A percentile compares a stretch with the other conserved stretches of the same genome.
Conservation (phyloP, 2,888 invertebrate species). For the Acronicta leporina region DNA sequence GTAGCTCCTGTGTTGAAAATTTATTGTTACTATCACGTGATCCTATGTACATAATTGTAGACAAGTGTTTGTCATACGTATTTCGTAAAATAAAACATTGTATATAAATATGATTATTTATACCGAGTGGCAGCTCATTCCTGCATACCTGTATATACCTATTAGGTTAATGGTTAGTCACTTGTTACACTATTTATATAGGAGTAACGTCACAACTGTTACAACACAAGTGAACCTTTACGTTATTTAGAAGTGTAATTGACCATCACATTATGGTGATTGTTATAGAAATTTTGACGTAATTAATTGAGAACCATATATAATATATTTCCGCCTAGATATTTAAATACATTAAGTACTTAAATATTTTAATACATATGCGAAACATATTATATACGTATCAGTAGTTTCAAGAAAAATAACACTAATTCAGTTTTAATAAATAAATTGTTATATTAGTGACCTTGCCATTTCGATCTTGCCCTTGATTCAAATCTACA, state of each 20-base stretch:
- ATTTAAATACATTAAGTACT: conserved; percentile 34
- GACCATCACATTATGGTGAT: conserved; percentile 47
- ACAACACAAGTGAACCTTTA: conserved; percentile 63
- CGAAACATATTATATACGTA: conserved; percentile 39
- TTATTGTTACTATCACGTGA: conserved; percentile 45
- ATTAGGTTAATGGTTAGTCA: conserved; percentile 40
- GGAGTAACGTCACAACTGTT: conserved; percentile 52
- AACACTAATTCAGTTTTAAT: conserved; percentile 17
- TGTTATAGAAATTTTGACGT: conserved; percentile 58
- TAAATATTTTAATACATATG: conserved; percentile 44
- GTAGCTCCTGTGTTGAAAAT: conserved; percentile 51
- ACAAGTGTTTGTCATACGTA: conserved; percentile 31
- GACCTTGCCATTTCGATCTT: conserved; percentile 45
- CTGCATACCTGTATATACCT: conserved; percentile 35
- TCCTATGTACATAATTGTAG: conserved; percentile 55
- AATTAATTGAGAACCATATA: conserved; percentile 40
- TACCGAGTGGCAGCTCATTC: conserved; percentile 45
- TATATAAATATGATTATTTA: conserved; percentile 39
- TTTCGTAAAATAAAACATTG: conserved; percentile 40
- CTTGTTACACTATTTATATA: conserved; percentile 40
- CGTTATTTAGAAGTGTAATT: conserved; percentile 45
- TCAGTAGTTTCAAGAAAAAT: conserved; percentile 23
- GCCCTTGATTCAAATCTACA: conserved; percentile 23
- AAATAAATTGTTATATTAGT: conserved; percentile 18
- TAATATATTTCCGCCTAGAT: conserved; percentile 52